Evolutionary conservation across 2,888 invertebrate genomes (phyloP), one percentile per base, ranked within the genome.

Genomic region (Cosmopolites sordidus): DNA sequence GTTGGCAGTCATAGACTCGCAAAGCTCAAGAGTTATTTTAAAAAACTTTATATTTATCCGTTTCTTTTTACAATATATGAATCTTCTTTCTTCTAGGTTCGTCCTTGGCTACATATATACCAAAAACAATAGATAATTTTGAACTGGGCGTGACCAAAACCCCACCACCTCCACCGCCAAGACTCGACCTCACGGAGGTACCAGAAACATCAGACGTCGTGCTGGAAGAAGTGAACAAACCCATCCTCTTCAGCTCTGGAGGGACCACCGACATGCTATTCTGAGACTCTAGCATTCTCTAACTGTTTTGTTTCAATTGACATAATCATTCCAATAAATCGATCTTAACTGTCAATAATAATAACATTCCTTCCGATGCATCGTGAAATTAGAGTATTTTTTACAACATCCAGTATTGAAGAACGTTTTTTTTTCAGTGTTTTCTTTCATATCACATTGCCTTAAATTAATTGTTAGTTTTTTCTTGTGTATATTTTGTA

Each of bases 51-150:
- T n/a, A n/a, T n/a, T 3, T 22, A 22, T 8, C 8, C 8, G 8
- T 8, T 12, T 33, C 33, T 33, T 2, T 9, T 12, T 33, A n/a
- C 33, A 12, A 33, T 9, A 33, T 12, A 3, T 9, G 3, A 33
- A 9, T 33, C n/a, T 11, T 33, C 3, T 9, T 33, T 12, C 33
- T 33, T 33, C 8, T 33, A 76, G 76, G 76, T 61, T 73, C 75
- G 39, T 67, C 83, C 66, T 78, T 92, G 72, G 83, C 87, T 60
- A 87, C 83, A 69, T 92, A 92, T 78, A 90, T 89, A 66, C 92
- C 92, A 54, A 82, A 87, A 77, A 87, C 89, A 64, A 81, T 75
- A 66, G 79, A 81, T 62, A 77, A 82, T 56, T 92, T 91, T 78
- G 85, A 88, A 76, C 79, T 91, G 58, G 92, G 92, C 47, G 82